Conservation (phyloP, 2,797 vertebrate genomes). For the Paguma larvata region DNA sequence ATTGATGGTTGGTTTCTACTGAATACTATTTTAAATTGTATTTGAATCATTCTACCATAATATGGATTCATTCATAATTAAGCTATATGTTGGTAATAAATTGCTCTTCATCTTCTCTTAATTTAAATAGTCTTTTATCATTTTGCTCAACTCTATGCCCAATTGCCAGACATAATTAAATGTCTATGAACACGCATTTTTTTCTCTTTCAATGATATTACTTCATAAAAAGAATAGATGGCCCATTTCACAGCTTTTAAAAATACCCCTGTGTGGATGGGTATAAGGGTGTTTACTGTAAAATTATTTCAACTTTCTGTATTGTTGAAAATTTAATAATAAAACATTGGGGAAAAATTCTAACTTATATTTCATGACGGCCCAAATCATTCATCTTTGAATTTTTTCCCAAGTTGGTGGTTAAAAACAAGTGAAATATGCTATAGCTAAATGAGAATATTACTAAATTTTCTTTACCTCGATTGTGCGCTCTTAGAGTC, state of each 20-base stretch:
- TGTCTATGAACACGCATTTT: neutral
- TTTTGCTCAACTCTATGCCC: neutral
- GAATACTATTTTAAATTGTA: neutral
- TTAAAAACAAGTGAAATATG: neutral
- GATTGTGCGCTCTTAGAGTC: neutral
- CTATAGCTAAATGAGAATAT: neutral
- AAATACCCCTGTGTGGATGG: neutral
- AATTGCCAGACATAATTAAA: neutral
- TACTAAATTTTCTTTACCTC: conserved; percentile 31
- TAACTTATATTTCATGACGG: neutral
- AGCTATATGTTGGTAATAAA: neutral
- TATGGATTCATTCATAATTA: neutral
- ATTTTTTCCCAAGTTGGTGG: neutral
- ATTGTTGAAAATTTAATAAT: conserved; percentile 35
- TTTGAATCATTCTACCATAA: conserved; percentile 37
- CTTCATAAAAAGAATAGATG: neutral
- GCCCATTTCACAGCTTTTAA: neutral
- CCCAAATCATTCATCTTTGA: neutral
- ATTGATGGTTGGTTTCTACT: neutral
- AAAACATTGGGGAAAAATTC: neutral
- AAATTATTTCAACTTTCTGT: neutral
- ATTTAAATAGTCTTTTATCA: conserved; percentile 30
- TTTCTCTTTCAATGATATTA: conserved; percentile 27
- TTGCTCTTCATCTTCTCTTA: neutral
- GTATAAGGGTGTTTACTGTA: neutral